Conservation (phyloP, 2,888 invertebrate genomes). For the Leptodirus hochenwartii region DNA sequence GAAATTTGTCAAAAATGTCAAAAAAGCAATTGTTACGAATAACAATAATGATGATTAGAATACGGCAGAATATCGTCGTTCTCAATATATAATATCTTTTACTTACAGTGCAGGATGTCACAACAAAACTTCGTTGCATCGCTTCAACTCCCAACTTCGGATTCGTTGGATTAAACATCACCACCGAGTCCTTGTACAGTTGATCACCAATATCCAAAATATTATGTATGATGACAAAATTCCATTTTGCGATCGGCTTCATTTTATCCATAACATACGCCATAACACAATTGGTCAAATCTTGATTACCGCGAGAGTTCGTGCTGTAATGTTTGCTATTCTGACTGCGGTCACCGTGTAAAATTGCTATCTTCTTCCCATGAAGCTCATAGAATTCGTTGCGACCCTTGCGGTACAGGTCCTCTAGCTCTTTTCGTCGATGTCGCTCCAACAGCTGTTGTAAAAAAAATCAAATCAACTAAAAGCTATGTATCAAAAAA, state of each 20-base stretch:
- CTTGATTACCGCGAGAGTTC: conserved; percentile 29
- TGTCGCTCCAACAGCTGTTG: no score
- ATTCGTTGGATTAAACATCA: conserved; percentile 33
- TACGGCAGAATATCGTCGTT: no score
- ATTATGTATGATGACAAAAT: conserved; percentile 32
- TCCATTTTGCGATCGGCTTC: conserved; percentile 35
- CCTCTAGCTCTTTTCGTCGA: conserved; percentile 13
- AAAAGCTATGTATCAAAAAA: no score
- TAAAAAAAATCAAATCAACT: no score
- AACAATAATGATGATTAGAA: no score
- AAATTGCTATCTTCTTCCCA: conserved; percentile 21
- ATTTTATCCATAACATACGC: conserved; percentile 36
- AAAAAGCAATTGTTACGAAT: no score
- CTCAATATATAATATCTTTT: no score
- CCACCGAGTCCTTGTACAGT: conserved; percentile 39
- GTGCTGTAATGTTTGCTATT: conserved; percentile 24
- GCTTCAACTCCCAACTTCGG: conserved; percentile 21
- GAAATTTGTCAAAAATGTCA: no score
- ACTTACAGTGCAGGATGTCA: conserved; percentile 24
- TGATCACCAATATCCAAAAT: conserved; percentile 37
- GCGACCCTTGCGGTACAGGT: conserved; percentile 23
- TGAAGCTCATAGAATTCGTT: conserved; percentile 16
- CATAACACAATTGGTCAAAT: conserved; percentile 30
- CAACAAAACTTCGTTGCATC: conserved; percentile 34
- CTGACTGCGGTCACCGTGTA: conserved; percentile 27